Base-by-base conservation (phyloP, 64 coral and sea anemone species). In the Hydrozoanthus tunicans region DNA sequence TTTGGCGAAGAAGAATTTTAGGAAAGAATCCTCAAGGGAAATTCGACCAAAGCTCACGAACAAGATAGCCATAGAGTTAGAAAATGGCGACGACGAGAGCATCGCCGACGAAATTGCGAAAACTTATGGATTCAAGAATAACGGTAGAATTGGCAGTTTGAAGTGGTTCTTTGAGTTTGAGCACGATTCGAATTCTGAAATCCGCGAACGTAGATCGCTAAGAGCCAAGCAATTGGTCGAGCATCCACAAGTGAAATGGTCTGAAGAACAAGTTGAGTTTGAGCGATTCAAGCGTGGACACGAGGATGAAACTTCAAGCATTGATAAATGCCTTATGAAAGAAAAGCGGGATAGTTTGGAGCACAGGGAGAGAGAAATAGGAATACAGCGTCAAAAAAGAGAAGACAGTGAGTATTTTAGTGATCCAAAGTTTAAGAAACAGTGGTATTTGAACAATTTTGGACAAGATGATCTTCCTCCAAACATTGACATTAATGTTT, bases 211-310 rank as follows among this genome's bases (percentile, higher is more conserved):
- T 6, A 91, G 80, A 64, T 80, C 89, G 6, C 78, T 90, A 32
- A 83, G 53, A 70, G 80, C 89, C 9, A 84, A 80, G 58, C 77
- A 61, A 4, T 79, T 98, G 13, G 9, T 66, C 59, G 70, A 90
- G 73, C 92, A 99, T 89, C 97, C 94, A 0, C 91, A 88, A 59
- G 92, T 99, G 1, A 90, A 80, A 85, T 99, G 97, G 97, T 62
- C 91, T 55, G 92, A 95, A 81, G 89, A 95, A 79, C 97, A 99
- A 76, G 71, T 63, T 3, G 53, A 64, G 51, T 65, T 98, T 17
- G 6, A 86, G 56, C 84, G 94, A 60, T 74, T 90, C 26, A 98
- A 98, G 64, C 91, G 96, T 3, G 91, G 93, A 9, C 77, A 67
- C 13, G 17, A 54, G 62, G 76, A 70, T 14, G 43, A 80, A 5